Percentiles rank a stretch among this genome's conserved stretches.
Evolutionary conservation across 2,888 invertebrate species (phyloP).

Genomic region (Noctua janthina): DNA sequence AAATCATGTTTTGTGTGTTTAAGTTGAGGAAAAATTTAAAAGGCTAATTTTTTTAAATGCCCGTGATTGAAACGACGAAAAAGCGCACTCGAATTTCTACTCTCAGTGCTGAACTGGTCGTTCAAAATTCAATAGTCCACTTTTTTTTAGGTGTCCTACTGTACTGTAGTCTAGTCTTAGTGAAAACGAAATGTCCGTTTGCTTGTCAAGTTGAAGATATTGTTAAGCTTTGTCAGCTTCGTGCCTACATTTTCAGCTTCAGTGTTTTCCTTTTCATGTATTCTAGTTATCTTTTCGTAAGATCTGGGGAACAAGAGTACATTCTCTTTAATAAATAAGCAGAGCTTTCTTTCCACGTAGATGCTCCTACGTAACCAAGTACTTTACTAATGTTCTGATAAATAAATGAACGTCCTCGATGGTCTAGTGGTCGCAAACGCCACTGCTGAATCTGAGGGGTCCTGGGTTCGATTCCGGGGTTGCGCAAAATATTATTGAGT

Average conservation of each 20-base stretch:
- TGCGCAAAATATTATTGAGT: no score
- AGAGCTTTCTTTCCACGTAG: background rate
- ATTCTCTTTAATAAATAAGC: conserved; percentile 1
- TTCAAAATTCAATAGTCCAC: background rate
- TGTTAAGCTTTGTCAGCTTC: background rate
- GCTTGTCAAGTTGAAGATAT: background rate
- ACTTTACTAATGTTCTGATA: background rate
- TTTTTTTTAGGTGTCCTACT: background rate
- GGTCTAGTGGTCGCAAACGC: no score
- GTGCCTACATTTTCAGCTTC: background rate
- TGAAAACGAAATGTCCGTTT: background rate
- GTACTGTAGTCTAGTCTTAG: background rate
- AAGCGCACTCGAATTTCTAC: no score
- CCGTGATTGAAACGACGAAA: no score
- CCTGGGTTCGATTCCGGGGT: no score
- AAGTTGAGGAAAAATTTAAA: no score
- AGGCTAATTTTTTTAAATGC: no score
- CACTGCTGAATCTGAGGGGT: no score
- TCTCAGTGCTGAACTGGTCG: background rate
- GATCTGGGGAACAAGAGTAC: background rate
- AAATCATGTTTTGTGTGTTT: no score
- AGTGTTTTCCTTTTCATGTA: background rate
- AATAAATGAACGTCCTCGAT: no score
- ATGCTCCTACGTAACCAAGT: background rate
- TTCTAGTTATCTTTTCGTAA: background rate